Percentiles rank a stretch among this genome's conserved stretches.
phyloP scores from a whole-genome alignment of 2,888 invertebrate genomes.

The Drosophila suboccidentalis region DNA sequence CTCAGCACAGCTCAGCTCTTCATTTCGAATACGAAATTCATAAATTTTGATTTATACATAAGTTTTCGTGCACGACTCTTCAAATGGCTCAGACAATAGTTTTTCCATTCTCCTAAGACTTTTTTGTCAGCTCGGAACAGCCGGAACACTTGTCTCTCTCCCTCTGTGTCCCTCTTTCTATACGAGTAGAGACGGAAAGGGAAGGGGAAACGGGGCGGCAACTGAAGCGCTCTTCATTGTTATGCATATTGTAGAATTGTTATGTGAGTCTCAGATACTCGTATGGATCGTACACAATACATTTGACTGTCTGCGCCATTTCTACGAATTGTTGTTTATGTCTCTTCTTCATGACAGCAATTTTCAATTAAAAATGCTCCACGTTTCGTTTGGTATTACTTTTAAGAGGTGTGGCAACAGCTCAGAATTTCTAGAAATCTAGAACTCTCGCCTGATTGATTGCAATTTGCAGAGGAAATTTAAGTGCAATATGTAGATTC shows the following conservation, averaged over 20 bases:
- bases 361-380: slow-evolving; percentile 73
- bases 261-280: slow-evolving; percentile 69
- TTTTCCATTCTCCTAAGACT: slow-evolving; percentile 63
- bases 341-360: slow-evolving; percentile 73
- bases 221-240: slow-evolving; percentile 64
- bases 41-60: slow-evolving; percentile 74
- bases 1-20: slow-evolving; percentile 45
- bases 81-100: slow-evolving; percentile 69
- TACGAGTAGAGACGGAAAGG: not conserved
- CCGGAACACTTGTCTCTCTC: slow-evolving; percentile 70
- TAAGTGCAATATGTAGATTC: slow-evolving; percentile 13
- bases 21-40: slow-evolving; percentile 68
- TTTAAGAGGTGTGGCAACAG: slow-evolving; percentile 38
- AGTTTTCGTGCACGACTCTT: slow-evolving; percentile 61
- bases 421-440: not conserved
- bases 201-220: slow-evolving; percentile 34
- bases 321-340: slow-evolving; percentile 72
- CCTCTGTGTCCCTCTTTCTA: slow-evolving; percentile 18
- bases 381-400: slow-evolving; percentile 21
- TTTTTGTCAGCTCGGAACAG: slow-evolving; percentile 56
- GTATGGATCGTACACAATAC: slow-evolving; percentile 43
- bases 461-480: slow-evolving; percentile 24
- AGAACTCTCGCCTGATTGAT: slow-evolving; percentile 34
- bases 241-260: slow-evolving; percentile 80
- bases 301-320: slow-evolving; percentile 71